Conservation (phyloP, 2,888 invertebrate species). For the Cremastinae sp. region DNA sequence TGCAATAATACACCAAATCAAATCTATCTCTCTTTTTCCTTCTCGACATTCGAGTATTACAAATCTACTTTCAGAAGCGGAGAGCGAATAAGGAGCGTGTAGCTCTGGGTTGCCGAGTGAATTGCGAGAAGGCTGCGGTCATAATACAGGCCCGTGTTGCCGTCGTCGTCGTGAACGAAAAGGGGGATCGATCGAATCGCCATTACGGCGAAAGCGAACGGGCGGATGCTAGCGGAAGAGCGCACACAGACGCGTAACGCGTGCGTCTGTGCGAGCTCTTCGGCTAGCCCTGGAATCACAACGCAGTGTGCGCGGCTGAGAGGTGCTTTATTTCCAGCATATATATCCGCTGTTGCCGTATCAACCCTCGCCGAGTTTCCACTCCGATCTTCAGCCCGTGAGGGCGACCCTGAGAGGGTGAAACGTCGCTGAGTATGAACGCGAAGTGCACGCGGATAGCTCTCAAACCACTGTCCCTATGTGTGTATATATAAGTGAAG, state of each 20-base stretch:
- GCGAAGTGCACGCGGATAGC: constrained; percentile 65
- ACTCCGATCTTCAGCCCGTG: constrained; percentile 62
- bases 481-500: not conserved
- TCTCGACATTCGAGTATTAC: constrained; percentile 2
- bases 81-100: constrained; percentile 22
- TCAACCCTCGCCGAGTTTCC: constrained; percentile 73
- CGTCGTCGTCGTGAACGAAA: constrained; percentile 56
- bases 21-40: not conserved
- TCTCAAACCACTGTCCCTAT: constrained; percentile 4
- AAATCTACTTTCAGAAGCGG: constrained; percentile 26
- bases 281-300: constrained; percentile 76
- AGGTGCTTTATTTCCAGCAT: constrained; percentile 75
- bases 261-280: constrained; percentile 56
- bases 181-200: constrained; percentile 78
- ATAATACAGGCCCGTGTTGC: constrained; percentile 61
- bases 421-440: constrained; percentile 53
- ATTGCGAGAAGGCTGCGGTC: constrained; percentile 57
- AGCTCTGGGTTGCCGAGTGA: constrained; percentile 30
- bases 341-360: constrained; percentile 77
- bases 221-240: constrained; percentile 47
- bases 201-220: constrained; percentile 77
- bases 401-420: constrained; percentile 65
- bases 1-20: not conserved
- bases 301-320: constrained; percentile 72
- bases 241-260: constrained; percentile 1